Percentiles rank a stretch among this genome's conserved stretches.
phyloP scores from a whole-genome alignment of 2,113 vertebrate species.

The Campylomormyrus tamandua region DNA sequence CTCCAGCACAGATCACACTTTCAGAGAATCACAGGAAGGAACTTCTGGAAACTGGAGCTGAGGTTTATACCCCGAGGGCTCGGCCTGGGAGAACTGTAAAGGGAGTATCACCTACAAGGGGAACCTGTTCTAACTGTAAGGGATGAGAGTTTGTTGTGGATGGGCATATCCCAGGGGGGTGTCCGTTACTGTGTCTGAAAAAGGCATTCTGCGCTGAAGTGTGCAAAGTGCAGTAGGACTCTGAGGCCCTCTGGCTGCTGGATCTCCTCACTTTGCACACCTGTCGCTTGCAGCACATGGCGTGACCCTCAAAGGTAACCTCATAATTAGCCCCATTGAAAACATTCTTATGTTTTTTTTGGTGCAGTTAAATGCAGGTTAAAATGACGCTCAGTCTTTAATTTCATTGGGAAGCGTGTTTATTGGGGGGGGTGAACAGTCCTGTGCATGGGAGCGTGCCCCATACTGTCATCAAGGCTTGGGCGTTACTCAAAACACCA shows the following conservation, averaged over 20 bases:
- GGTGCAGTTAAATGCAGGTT: neutral
- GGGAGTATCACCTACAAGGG: neutral
- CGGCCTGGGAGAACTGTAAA: neutral
- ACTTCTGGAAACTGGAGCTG: constrained; percentile 4
- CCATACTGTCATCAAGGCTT: neutral
- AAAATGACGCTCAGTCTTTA: neutral
- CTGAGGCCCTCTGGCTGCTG: neutral
- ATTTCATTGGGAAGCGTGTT: neutral
- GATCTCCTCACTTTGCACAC: neutral
- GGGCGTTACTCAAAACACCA: neutral
- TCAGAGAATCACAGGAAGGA: neutral
- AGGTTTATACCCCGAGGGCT: neutral
- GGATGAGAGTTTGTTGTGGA: neutral
- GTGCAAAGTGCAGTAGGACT: neutral
- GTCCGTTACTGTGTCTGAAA: neutral
- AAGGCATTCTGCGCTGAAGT: neutral
- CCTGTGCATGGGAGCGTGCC: neutral
- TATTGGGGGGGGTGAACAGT: neutral
- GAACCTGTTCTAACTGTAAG: neutral
- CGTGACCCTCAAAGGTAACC: neutral
- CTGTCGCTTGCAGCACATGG: neutral
- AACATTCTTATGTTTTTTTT: neutral
- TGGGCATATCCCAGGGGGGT: neutral
- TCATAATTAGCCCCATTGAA: neutral
- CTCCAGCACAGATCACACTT: neutral